phyloP scores from a whole-genome alignment of 2,888 invertebrate genomes.

The Drosophila falleni region DNA sequence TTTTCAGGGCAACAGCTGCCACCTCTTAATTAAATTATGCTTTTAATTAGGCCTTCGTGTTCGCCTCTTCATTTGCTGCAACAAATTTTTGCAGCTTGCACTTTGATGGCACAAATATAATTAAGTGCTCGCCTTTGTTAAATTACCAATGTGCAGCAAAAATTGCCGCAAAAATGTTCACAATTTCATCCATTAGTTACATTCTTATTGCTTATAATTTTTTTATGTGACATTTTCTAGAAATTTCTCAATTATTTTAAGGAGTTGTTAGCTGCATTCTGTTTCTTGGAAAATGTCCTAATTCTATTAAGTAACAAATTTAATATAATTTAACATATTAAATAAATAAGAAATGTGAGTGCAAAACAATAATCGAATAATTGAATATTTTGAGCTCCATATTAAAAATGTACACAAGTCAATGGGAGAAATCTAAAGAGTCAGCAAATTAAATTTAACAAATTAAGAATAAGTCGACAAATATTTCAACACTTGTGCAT shows the following conservation, averaged over 20 bases:
- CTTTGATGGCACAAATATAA: constrained; percentile 45
- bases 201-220: not conserved
- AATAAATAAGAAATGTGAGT: not conserved
- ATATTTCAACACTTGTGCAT: too few species aligned
- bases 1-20: constrained; percentile 50
- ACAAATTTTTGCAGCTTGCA: constrained; percentile 34
- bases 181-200: constrained; percentile 16
- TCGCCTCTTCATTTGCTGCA: constrained; percentile 54
- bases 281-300: not conserved
- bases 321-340: not conserved
- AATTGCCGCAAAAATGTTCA: constrained; percentile 15
- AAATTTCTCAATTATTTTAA: not conserved
- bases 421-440: too few species aligned
- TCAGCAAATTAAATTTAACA: too few species aligned
- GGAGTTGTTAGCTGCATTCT: not conserved
- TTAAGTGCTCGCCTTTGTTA: constrained; percentile 49
- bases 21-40: constrained; percentile 77
- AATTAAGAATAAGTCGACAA: not conserved
- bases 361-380: too few species aligned
- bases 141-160: constrained; percentile 30
- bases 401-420: too few species aligned
- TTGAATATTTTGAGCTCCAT: too few species aligned
- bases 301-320: not conserved
- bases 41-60: constrained; percentile 73
- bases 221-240: not conserved